Percentiles rank a stretch among this genome's conserved stretches.
Conservation (phyloP, 2,113 vertebrate genomes). For the Eira barbara region DNA sequence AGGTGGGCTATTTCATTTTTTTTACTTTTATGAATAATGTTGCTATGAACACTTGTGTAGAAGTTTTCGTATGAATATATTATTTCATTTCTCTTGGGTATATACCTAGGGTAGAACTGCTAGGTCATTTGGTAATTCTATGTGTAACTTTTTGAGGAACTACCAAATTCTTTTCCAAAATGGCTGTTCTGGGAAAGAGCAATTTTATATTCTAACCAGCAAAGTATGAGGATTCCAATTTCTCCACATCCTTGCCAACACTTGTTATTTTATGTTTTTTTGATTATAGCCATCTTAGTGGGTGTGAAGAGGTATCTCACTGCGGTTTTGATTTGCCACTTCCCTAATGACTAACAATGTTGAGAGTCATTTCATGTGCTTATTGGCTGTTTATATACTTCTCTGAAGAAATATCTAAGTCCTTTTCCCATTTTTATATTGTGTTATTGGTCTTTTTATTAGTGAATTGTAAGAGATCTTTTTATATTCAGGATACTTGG, state of each 20-base stretch:
- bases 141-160: neutral
- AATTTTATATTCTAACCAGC: neutral
- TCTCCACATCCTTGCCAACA: neutral
- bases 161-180: neutral
- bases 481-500: neutral
- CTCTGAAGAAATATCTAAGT: neutral
- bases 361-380: neutral
- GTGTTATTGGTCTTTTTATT: neutral
- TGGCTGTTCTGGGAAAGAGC: neutral
- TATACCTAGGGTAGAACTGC: neutral
- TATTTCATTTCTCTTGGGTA: neutral
- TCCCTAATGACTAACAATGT: neutral
- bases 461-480: neutral
- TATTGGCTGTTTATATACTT: neutral
- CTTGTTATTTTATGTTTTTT: neutral
- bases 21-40: neutral
- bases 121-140: neutral
- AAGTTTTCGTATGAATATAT: neutral
- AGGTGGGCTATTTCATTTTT: neutral
- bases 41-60: neutral
- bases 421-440: neutral
- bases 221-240: neutral
- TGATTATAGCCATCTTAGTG: neutral
- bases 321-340: neutral
- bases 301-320: neutral